Base-by-base conservation (phyloP, 1,140 invertebrate species). In the Delia radicum region DNA sequence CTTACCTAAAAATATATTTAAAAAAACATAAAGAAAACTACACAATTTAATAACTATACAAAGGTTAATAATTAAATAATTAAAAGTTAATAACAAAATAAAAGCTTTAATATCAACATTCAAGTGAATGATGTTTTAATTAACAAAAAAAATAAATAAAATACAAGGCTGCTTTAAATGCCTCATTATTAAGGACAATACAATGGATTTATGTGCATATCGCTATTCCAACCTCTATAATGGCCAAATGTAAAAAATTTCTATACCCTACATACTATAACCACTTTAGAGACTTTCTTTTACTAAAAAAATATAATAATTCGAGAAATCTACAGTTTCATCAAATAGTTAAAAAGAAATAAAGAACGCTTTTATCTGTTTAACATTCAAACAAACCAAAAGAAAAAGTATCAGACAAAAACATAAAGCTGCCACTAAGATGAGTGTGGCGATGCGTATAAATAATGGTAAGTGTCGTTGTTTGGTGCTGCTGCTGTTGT, bases 371-470 rank as follows among this genome's bases (percentile, higher is more conserved):
- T n/a, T n/a, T n/a, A n/a, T n/a, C n/a, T n/a, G n/a, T n/a, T n/a
- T n/a, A n/a, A n/a, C n/a, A n/a, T n/a, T n/a, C n/a, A 61, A 18
- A 6, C 7, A 61, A 61, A 61, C 48, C 21, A 3, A 62, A 26
- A 2, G 21, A 15, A 29, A 65, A 5, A 63, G 8, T 27, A 10
- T 29, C 3, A 4, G 2, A 15, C 26, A 31, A n/a, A 29, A 42
- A 42, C 29, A 28, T 15, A 31, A 2, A 3, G 24, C 65, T 42
- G 27, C 8, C n/a, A n/a, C 65, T 69, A 69, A n/a, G 65, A 69
- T 69, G 65, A 69, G 65, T 69, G 65, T 69, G 29, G 65, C 65
- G 65, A 69, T 69, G 65, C 65, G 65, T 69, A 69, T 69, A 31
- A 69, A 69, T 69, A 69, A 69, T 33, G 65, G 65, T 69, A 21